Base-by-base conservation (phyloP, 2,888 invertebrate genomes). In the Diplazon laetatorius region DNA sequence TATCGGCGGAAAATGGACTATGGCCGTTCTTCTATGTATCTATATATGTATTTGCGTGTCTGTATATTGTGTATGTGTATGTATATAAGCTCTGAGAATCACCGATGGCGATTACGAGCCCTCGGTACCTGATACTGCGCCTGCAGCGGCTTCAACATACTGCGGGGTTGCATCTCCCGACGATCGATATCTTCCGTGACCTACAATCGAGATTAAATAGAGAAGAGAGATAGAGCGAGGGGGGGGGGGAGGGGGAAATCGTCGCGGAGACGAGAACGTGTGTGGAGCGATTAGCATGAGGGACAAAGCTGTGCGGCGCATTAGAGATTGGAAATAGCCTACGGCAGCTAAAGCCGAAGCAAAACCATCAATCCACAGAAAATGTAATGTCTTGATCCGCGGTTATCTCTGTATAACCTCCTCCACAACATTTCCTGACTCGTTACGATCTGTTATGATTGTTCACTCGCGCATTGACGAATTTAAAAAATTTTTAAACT, bases 171-270 rank as follows among this genome's bases (percentile, higher is more conserved):
- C 63, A 55, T 57, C 46, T 52, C 70, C 55, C 35, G 39, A 35
- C 72, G 78, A 82, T 82, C 82, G 75, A 82, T 82, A 82, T 80
- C 79, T 80, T 82, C 81, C 76, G 75, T 79, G 82, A 82, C 82
- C 82, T 80, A 82, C 77, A 80, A 79, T 39, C 76, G 66, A 77
- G 69, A 76, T 80, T 74, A 77, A 80, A 79, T 76, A 55, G 62
- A 78, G 48, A 73, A 30, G 30, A 30, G 30, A 37, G n/a, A n/a
- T n/a, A 68, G 66, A 71, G 50, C 44, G 25, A 25, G 35, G 50
- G n/a, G 42, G 63, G 48, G 46, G 63, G 52, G n/a, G 30, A 44
- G 16, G 52, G 37, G 66, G 65, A 71, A 57, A 78, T 71, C 37
- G 57, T 22, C 12, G 52, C 6, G 63, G 59, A 69, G 42, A n/a